Conservation (phyloP, 2,113 vertebrate species). For the Prionailurus viverrinus region DNA sequence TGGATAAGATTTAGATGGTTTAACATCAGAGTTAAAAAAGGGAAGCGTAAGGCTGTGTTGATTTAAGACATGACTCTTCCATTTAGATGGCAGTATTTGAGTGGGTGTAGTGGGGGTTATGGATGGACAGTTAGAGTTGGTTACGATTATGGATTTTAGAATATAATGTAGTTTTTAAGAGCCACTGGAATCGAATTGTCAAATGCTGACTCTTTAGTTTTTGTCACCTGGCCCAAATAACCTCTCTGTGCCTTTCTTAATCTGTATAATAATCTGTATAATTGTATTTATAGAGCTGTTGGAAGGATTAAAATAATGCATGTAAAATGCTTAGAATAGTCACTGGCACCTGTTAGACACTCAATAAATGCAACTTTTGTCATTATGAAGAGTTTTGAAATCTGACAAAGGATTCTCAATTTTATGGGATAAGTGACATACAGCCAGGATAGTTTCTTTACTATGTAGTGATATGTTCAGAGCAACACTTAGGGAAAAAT, state of each 20-base stretch:
- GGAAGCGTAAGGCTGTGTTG: neutral
- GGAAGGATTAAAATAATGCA: neutral
- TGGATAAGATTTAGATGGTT: neutral
- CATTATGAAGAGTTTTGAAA: slow-evolving; percentile 3
- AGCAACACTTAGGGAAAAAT: slow-evolving; percentile 9
- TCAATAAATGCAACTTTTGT: neutral
- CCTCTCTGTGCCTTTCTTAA: neutral
- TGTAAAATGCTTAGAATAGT: neutral
- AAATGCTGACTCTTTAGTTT: neutral
- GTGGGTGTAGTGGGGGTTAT: neutral
- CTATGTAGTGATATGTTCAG: neutral
- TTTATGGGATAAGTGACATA: neutral
- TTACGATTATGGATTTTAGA: neutral
- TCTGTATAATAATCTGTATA: neutral
- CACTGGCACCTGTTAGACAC: neutral
- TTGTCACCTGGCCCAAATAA: neutral
- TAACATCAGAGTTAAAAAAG: neutral
- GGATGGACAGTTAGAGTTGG: neutral
- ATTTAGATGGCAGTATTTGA: neutral
- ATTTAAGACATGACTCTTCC: neutral
- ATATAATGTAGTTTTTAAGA: neutral
- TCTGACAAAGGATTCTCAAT: neutral
- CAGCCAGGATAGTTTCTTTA: neutral
- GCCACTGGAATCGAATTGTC: neutral
- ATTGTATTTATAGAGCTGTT: neutral